Conservation (phyloP, 2,113 vertebrate species). For the Heterotilapia buettikoferi region DNA sequence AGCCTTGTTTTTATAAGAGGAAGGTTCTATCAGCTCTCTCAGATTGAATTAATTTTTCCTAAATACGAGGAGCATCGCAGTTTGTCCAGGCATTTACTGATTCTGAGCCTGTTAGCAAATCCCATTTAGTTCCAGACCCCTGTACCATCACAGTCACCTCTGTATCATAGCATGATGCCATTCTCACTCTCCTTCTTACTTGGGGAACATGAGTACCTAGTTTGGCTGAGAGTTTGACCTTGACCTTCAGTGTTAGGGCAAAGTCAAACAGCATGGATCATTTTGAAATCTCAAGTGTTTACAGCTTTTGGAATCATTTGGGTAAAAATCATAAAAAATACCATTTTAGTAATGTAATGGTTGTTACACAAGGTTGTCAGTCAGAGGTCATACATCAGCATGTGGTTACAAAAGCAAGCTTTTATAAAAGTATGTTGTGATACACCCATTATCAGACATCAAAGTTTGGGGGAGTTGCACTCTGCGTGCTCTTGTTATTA, state of each 20-base stretch:
- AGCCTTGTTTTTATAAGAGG: not conserved
- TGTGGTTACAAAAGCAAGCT: not conserved
- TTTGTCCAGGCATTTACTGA: not conserved
- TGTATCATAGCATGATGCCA: not conserved
- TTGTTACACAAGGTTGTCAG: not conserved
- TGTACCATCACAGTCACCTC: not conserved
- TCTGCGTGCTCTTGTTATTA: not conserved
- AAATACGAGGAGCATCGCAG: not conserved
- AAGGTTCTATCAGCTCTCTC: not conserved
- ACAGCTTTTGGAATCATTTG: not conserved
- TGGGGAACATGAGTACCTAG: not conserved
- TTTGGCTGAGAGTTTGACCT: not conserved
- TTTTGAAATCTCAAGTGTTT: not conserved
- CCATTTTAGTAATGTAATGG: not conserved
- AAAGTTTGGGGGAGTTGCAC: not conserved
- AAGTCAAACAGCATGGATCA: not conserved
- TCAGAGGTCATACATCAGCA: not conserved
- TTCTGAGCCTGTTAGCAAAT: accelerated
- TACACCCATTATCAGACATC: not conserved
- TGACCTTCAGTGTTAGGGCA: not conserved
- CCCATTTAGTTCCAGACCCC: not conserved
- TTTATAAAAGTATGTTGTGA: not conserved
- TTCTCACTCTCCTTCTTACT: not conserved
- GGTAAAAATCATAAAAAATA: not conserved
- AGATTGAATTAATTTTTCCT: not conserved